These are phyloP conservation scores for Microplitis deprimator DNA, from an alignment of 2,888 invertebrate genomes.

Conservation along the genomic window DNA sequence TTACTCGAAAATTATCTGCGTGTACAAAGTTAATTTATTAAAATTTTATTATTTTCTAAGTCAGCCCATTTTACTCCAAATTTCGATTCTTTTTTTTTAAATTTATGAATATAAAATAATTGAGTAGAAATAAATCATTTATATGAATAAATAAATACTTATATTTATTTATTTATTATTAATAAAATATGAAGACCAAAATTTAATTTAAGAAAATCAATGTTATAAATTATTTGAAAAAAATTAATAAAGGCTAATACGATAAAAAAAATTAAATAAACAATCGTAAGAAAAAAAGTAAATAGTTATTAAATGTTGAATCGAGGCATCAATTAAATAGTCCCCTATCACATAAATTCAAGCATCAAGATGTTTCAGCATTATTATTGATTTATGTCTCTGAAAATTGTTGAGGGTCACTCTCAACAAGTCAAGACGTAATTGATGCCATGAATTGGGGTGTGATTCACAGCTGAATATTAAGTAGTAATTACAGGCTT, in stretches of 20 bases:
- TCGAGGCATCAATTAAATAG: slow-evolving; percentile 23
- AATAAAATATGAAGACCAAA: too few relatives aligned
- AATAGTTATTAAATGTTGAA: slow-evolving; percentile 16
- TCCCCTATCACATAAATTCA: slow-evolving; percentile 42
- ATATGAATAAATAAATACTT: too few relatives aligned
- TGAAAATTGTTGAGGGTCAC: slow-evolving; percentile 39
- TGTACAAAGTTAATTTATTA: too few relatives aligned
- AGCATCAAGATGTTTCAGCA: slow-evolving; percentile 42
- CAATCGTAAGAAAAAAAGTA: background rate
- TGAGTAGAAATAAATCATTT: too few relatives aligned
- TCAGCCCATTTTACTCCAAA: too few relatives aligned
- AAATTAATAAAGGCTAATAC: background rate
- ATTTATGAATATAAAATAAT: too few relatives aligned
- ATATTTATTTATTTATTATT: too few relatives aligned
- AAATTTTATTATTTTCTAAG: too few relatives aligned
- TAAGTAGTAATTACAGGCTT: background rate
- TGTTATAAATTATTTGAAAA: background rate
- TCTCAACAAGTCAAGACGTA: slow-evolving; percentile 39
- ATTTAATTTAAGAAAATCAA: background rate
- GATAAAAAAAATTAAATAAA: background rate
- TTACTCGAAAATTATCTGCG: too few relatives aligned
- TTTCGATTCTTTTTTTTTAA: too few relatives aligned
- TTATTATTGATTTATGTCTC: slow-evolving; percentile 49
- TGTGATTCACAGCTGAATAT: slow-evolving; percentile 11
- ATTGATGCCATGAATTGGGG: slow-evolving; percentile 41